These are phyloP conservation scores for Yoshiicerus persimilis DNA, from an alignment of 1,140 invertebrate genomes.

Conservation along the genomic window DNA sequence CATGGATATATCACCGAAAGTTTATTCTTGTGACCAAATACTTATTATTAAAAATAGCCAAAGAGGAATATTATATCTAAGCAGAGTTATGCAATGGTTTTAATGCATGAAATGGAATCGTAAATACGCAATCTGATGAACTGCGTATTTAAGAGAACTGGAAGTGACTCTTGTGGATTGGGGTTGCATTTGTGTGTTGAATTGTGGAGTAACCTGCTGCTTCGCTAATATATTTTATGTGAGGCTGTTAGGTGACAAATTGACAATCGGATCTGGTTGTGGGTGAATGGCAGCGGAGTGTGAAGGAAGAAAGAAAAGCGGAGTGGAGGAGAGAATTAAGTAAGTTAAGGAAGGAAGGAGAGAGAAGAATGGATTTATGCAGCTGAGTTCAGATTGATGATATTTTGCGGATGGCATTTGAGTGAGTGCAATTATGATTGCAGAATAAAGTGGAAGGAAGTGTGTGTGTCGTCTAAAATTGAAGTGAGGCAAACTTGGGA, in stretches of 20 bases:
- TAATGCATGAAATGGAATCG: too few species aligned
- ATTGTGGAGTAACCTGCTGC: neutral
- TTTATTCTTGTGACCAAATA: too few species aligned
- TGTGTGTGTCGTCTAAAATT: neutral
- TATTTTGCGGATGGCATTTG: constrained; percentile 30
- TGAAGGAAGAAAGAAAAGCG: constrained; percentile 1
- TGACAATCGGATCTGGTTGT: neutral
- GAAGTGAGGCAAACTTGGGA: neutral
- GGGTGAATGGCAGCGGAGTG: neutral
- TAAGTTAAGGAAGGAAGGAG: constrained; percentile 5
- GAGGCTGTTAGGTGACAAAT: neutral
- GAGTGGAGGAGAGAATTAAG: constrained; percentile 4
- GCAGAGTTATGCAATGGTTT: too few species aligned
- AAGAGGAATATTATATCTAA: too few species aligned
- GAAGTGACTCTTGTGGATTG: neutral
- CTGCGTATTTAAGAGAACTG: too few species aligned
- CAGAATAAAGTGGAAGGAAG: constrained; percentile 25
- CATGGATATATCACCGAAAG: too few species aligned
- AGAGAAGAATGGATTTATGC: neutral
- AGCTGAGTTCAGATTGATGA: constrained; percentile 19
- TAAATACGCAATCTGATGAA: too few species aligned
- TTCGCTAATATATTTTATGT: constrained; percentile 9
- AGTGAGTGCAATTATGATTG: constrained; percentile 28
- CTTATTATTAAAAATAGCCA: too few species aligned
- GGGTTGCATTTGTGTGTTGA: neutral